phyloP scores from a whole-genome alignment of 30 jellyfish, hydroid and myxozoan species.

The Chironex yamaguchii region DNA sequence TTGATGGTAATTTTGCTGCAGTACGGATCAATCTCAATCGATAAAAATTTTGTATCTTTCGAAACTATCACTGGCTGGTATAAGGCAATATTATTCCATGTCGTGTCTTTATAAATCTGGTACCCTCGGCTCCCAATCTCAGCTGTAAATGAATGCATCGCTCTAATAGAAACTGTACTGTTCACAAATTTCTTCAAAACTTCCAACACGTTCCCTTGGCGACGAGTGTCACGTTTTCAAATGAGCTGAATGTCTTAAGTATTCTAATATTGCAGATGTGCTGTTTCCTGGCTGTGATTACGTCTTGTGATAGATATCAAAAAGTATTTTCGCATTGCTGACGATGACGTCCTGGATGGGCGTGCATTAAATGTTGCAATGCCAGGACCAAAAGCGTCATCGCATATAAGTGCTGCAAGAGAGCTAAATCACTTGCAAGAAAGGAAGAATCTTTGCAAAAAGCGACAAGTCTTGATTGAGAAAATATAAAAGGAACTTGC shows the following conservation, averaged over 20 bases:
- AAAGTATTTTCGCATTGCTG: neutral
- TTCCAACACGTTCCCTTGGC: no score
- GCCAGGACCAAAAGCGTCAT: constrained; percentile 39
- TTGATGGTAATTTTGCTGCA: constrained; percentile 26
- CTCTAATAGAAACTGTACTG: neutral
- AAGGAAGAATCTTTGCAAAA: constrained; percentile 6
- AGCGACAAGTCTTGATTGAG: constrained; percentile 56
- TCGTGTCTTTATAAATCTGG: constrained; percentile 35
- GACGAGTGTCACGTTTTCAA: no score
- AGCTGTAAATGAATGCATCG: constrained; percentile 46
- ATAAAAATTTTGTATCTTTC: constrained; percentile 2
- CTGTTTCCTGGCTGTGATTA: neutral
- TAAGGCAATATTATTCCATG: constrained; percentile 21
- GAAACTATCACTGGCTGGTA: constrained; percentile 21
- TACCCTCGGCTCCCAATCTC: constrained; percentile 54
- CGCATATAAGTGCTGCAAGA: constrained; percentile 41
- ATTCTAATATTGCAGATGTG: no score
- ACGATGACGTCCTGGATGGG: constrained; percentile 47
- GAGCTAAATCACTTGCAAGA: constrained; percentile 37
- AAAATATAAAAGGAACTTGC: constrained; percentile 41
- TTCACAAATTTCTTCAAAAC: no score
- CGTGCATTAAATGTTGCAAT: constrained; percentile 52
- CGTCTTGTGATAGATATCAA: constrained; percentile 15
- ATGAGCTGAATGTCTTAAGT: no score
- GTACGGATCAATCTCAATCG: constrained; percentile 52